Percentiles rank a stretch among this genome's conserved stretches.
Conservation (phyloP, 2,888 invertebrate genomes). For the Andricus curvator region DNA sequence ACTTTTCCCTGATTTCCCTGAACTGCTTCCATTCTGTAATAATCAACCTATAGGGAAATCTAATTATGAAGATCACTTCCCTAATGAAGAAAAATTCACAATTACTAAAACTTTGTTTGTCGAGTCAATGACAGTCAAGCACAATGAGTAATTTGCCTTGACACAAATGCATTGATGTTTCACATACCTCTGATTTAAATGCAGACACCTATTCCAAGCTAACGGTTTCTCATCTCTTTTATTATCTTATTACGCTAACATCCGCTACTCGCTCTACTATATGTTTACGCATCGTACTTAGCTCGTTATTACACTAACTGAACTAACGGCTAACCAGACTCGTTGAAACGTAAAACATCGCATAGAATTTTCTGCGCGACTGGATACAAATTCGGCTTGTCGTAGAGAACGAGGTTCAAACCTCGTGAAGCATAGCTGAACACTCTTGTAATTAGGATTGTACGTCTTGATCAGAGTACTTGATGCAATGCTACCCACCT, state of each 20-base stretch:
- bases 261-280: conserved; percentile 21
- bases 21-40: not conserved
- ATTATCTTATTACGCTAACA: conserved; percentile 24
- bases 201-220: conserved; percentile 17
- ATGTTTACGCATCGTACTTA: conserved; percentile 34
- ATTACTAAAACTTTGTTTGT: not conserved
- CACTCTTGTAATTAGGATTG: conserved; percentile 28
- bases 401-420: conserved; percentile 26
- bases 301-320: conserved; percentile 33
- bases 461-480: conserved; percentile 28
- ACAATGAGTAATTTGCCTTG: conserved; percentile 9
- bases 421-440: conserved; percentile 29
- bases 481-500: conserved; percentile 12
- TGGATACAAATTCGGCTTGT: conserved; percentile 33
- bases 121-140: not conserved
- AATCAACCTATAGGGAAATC: not conserved
- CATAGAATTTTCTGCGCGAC: conserved; percentile 16
- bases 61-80: not conserved
- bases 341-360: conserved; percentile 29
- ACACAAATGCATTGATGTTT: conserved; percentile 9
- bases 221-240: conserved; percentile 33
- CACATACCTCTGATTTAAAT: conserved; percentile 6
- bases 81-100: too few species aligned
- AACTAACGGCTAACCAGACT: conserved; percentile 22
- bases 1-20: too few species aligned